A percentile compares a stretch with the other conserved stretches of the same genome.
phyloP scores from a whole-genome alignment of 2,888 invertebrate species.

The Osedax fenrisi region DNA sequence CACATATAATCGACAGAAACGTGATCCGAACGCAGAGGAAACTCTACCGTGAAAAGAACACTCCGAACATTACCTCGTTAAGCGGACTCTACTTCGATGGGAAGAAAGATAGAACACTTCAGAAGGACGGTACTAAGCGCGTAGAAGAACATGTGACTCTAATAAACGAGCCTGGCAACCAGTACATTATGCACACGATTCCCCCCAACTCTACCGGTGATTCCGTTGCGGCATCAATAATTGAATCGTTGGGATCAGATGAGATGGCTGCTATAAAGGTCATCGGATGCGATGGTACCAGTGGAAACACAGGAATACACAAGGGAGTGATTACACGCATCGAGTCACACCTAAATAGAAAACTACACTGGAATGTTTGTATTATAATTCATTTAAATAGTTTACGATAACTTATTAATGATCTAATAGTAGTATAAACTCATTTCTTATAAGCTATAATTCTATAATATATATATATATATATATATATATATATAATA shows the following conservation, averaged over 20 bases:
- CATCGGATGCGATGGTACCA: background rate
- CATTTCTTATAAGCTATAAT: no score
- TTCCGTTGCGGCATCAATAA: background rate
- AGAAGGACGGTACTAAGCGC: background rate
- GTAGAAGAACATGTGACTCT: background rate
- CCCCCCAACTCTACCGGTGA: no score
- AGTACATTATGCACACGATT: background rate
- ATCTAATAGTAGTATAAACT: no score
- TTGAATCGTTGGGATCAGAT: background rate
- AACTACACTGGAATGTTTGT: no score
- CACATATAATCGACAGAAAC: background rate
- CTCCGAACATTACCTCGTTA: background rate
- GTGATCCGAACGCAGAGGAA: background rate
- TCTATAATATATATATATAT: no score
- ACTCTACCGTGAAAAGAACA: background rate
- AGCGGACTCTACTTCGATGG: background rate
- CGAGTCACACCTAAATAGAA: background rate
- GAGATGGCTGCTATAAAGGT: background rate
- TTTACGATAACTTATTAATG: no score
- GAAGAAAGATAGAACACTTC: background rate
- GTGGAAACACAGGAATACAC: background rate
- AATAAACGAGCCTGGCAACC: background rate
- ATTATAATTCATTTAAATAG: no score
- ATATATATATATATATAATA: no score
- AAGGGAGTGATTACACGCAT: background rate